Evolutionary conservation across 2,113 vertebrate species (phyloP).

Genomic region (Coregonus clupeaformis): DNA sequence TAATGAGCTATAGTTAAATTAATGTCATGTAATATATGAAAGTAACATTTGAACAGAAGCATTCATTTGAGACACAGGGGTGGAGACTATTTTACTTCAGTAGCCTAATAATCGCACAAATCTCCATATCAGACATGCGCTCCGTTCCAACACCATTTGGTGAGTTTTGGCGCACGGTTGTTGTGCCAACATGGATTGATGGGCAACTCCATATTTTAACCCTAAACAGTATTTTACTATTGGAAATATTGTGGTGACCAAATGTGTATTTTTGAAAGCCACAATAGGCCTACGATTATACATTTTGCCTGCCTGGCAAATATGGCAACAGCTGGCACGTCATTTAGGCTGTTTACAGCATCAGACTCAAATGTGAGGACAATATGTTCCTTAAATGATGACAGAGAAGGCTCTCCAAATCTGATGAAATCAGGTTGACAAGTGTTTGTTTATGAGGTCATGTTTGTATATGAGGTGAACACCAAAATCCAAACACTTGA

Average conservation of each 20-base stretch:
- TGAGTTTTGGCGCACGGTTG: neutral
- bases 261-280: constrained; percentile 3
- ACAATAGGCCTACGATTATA: constrained; percentile 10
- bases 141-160: constrained; percentile 80
- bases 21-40: constrained; percentile 99
- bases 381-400: constrained; percentile 33
- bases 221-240: constrained; percentile 64
- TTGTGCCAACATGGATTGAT: neutral
- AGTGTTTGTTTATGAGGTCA: neutral
- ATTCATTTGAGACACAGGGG: constrained; percentile 99
- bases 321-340: constrained; percentile 48
- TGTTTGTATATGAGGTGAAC: neutral
- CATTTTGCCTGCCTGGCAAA: constrained; percentile 13
- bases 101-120: constrained; percentile 93
- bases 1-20: constrained; percentile 99
- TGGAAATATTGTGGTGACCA: neutral
- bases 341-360: constrained; percentile 35
- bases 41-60: constrained; percentile 99
- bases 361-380: constrained; percentile 33
- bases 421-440: neutral
- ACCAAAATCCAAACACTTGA: too few relatives aligned
- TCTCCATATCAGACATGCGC: constrained; percentile 93
- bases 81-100: constrained; percentile 92
- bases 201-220: neutral
- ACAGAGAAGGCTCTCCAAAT: constrained; percentile 5